These are phyloP conservation scores for Pogonocichla stellata DNA, from an alignment of 2,113 vertebrate genomes.

Conservation along the genomic window DNA sequence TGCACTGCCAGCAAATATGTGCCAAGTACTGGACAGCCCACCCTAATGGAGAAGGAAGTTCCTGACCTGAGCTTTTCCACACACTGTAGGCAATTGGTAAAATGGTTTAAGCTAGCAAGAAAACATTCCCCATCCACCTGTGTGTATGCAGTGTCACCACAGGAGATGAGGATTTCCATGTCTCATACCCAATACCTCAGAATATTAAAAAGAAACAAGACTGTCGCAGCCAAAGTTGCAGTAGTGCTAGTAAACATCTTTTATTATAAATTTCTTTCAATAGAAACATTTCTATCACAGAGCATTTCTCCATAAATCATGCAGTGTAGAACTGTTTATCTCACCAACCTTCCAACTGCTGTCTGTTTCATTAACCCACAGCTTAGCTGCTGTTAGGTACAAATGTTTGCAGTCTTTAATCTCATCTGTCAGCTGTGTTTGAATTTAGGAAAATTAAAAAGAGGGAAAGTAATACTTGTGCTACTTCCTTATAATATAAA, in stretches of 20 bases:
- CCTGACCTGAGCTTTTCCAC: neutral
- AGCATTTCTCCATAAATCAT: neutral
- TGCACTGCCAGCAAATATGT: accelerated
- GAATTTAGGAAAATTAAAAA: slow-evolving; percentile 8
- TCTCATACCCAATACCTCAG: neutral
- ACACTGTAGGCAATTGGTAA: neutral
- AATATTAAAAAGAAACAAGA: neutral
- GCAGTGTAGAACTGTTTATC: neutral
- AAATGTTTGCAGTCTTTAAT: neutral
- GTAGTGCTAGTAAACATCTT: neutral
- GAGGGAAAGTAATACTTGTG: neutral
- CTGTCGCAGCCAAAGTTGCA: neutral
- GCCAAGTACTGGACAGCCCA: neutral
- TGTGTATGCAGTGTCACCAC: accelerated
- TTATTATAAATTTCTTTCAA: neutral
- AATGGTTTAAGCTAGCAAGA: neutral
- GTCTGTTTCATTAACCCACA: slow-evolving; percentile 17
- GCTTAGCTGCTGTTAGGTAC: neutral
- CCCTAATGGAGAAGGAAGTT: neutral
- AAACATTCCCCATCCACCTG: neutral
- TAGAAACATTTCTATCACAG: neutral
- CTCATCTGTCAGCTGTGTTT: neutral
- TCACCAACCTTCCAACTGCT: slow-evolving; percentile 5
- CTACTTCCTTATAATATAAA: neutral
- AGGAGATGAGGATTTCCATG: neutral